Evolutionary conservation across 2,888 invertebrate genomes (phyloP).

Genomic region (Cacoxenus indagator): DNA sequence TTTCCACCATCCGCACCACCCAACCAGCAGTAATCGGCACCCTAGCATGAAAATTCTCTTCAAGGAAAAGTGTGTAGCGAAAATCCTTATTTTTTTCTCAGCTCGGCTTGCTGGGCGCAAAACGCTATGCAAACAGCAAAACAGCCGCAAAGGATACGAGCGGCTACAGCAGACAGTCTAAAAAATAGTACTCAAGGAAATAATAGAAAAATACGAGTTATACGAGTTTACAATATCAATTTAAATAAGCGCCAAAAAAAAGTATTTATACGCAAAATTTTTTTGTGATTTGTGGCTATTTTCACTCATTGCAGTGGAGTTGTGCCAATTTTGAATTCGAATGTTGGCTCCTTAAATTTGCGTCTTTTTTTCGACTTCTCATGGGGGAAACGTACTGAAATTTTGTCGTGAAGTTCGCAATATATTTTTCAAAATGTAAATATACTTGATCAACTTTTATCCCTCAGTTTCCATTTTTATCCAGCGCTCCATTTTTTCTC

Average conservation of each 20-base stretch:
- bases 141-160: conserved; percentile 6
- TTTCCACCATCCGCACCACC: conserved; percentile 23
- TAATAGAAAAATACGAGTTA: background rate
- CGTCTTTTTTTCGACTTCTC: background rate
- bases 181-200: background rate
- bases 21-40: background rate
- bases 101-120: conserved; percentile 25
- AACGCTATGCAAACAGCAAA: conserved; percentile 22
- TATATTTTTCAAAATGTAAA: too few species aligned
- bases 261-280: background rate
- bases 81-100: too few species aligned
- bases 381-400: background rate
- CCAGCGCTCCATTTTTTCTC: too few species aligned
- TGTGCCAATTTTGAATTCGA: conserved; percentile 35
- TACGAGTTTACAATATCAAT: conserved; percentile 50
- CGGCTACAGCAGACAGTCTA: background rate
- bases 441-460: too few species aligned
- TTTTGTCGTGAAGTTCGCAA: too few species aligned
- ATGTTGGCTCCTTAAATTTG: conserved; percentile 2
- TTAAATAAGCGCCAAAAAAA: conserved; percentile 45
- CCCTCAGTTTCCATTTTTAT: too few species aligned
- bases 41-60: conserved; percentile 1
- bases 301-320: background rate
- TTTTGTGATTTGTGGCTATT: conserved; percentile 11
- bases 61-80: conserved; percentile 43